Conservation (phyloP, 2,113 vertebrate genomes). For the Epinephelus cyanopodus region DNA sequence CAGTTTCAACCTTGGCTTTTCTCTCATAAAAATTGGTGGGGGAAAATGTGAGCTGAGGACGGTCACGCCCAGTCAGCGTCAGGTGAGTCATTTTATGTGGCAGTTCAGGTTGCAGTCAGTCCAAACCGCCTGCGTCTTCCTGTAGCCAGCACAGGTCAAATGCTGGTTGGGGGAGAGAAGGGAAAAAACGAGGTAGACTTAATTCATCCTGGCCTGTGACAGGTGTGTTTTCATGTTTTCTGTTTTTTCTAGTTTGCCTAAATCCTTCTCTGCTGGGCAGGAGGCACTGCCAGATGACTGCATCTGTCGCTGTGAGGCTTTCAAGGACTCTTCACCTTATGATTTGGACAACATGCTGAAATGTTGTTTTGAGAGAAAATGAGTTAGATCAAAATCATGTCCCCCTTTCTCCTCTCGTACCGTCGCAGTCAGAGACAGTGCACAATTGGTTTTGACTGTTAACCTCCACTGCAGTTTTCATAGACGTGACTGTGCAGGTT, state of each 20-base stretch:
- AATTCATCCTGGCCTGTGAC: conserved; percentile 63
- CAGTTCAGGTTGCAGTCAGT: conserved; percentile 79
- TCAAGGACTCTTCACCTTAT: conserved; percentile 30
- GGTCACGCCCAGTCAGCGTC: conserved; percentile 76
- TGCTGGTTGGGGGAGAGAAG: conserved; percentile 54
- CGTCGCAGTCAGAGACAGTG: background rate
- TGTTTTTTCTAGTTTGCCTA: conserved; percentile 55
- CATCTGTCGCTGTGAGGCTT: conserved; percentile 60
- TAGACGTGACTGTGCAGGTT: background rate
- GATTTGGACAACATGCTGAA: conserved; percentile 52
- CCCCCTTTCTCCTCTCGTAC: background rate
- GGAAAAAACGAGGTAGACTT: conserved; percentile 66
- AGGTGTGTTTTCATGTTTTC: conserved; percentile 69
- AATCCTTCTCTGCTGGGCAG: conserved; percentile 46
- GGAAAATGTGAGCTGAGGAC: conserved; percentile 79
- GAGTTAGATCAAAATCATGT: conserved; percentile 45
- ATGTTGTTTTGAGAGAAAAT: conserved; percentile 56
- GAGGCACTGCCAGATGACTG: conserved; percentile 61
- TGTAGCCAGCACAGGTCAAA: conserved; percentile 68
- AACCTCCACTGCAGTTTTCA: conserved; percentile 7
- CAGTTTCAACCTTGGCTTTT: conserved; percentile 68
- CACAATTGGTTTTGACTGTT: conserved; percentile 19
- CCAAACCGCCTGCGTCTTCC: conserved; percentile 70
- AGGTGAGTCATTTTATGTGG: conserved; percentile 84
- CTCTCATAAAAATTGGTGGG: conserved; percentile 61